A percentile compares a stretch with the other conserved stretches of the same genome.
phyloP scores from a whole-genome alignment of 2,888 invertebrate species.

The Nymphalis polychloros region DNA sequence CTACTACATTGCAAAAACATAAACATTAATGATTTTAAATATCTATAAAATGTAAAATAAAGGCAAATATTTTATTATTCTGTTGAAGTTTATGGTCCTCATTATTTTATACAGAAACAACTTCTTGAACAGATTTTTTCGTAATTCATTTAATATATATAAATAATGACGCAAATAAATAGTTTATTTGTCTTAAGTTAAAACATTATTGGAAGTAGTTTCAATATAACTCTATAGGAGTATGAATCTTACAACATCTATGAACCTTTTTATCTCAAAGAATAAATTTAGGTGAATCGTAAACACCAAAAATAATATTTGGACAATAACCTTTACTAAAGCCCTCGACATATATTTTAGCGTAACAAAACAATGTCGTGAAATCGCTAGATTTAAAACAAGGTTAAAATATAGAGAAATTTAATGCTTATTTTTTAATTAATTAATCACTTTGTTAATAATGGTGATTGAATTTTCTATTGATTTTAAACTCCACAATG shows the following conservation, averaged over 20 bases:
- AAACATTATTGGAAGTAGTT: neutral
- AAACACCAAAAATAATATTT: conserved; percentile 35
- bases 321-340: conserved; percentile 65
- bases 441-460: conserved; percentile 19
- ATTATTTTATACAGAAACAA: too few relatives aligned
- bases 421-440: conserved; percentile 60
- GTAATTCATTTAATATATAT: too few relatives aligned
- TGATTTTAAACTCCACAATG: too few relatives aligned
- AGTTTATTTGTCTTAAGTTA: neutral
- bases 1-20: neutral
- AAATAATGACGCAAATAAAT: neutral
- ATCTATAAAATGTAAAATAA: too few relatives aligned
- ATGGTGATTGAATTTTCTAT: neutral
- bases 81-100: too few relatives aligned
- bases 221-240: neutral
- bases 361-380: conserved; percentile 78
- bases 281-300: conserved; percentile 25
- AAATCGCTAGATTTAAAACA: conserved; percentile 72
- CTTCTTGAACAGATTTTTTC: too few relatives aligned
- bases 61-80: too few relatives aligned
- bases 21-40: too few relatives aligned
- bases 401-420: conserved; percentile 67
- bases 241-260: neutral
- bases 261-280: conserved; percentile 3
- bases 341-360: conserved; percentile 80